Evolutionary conservation across 64 coral and sea anemone species (phyloP).

Genomic region (Stylophora pistillata): DNA sequence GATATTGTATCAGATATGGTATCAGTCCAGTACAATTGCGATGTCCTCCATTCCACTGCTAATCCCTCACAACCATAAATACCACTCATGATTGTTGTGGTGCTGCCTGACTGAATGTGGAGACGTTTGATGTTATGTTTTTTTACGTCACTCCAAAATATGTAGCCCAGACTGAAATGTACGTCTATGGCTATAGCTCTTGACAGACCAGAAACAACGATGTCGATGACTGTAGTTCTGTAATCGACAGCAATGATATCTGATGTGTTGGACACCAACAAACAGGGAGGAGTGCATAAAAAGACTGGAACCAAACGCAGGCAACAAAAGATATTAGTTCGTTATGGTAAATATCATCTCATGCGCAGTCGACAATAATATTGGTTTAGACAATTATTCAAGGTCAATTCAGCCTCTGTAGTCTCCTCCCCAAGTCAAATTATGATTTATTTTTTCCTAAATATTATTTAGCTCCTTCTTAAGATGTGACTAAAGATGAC

Average conservation of each 20-base stretch:
- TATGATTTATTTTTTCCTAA: too few relatives aligned
- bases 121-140: conserved; percentile 41
- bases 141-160: conserved; percentile 66
- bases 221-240: not conserved
- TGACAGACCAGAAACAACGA: not conserved
- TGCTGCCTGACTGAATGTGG: conserved; percentile 6
- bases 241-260: conserved; percentile 42
- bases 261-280: conserved; percentile 55
- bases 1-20: conserved; percentile 46
- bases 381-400: too few relatives aligned
- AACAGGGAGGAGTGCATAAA: conserved; percentile 10
- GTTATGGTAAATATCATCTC: too few relatives aligned
- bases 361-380: too few relatives aligned
- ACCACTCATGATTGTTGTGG: not conserved
- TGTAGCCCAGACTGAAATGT: conserved; percentile 22
- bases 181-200: conserved; percentile 57
- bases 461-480: too few relatives aligned
- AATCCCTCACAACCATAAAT: conserved; percentile 65
- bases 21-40: conserved; percentile 69
- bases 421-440: too few relatives aligned
- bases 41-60: conserved; percentile 59
- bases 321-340: too few relatives aligned
- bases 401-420: too few relatives aligned
- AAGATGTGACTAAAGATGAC: too few relatives aligned
- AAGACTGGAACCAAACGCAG: too few relatives aligned